Base-by-base conservation (phyloP, 1,140 invertebrate species). In the Cryptotermes secundus region DNA sequence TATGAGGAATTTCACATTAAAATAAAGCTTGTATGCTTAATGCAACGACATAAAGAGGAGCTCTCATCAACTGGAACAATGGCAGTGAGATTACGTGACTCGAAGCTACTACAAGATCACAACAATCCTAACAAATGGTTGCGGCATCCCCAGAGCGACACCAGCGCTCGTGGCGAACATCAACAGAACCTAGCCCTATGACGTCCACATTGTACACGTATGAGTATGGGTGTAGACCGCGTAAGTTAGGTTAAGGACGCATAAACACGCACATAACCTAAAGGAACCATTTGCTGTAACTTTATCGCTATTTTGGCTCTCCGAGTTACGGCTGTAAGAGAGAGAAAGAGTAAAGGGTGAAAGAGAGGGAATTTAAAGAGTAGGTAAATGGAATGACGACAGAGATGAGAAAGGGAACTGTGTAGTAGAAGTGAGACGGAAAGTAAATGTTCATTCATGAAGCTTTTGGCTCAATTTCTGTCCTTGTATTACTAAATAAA, bases 231-330 rank as follows among this genome's bases (percentile, higher is more conserved):
- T 72, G n/a, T n/a, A 72, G 10, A 72, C 26, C 0, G 53, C 4
- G 53, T 26, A 1, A 72, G 59, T 72, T 72, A 72, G 59, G 59
- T 59, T 82, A 82, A 82, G 81, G 31, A 82, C 81, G 53, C 81
- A 82, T 49, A 53, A 82, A 82, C 81, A 82, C 81, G 81, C 38
- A 53, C 38, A 82, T 82, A 82, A 45, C 42, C 53, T 82, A 49
- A 82, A 45, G 42, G 81, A 59, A 34, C 38, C 81, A 82, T 82
- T 82, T 59, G 81, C 31, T 82, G 81, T 53, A 82, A 82, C 81
- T 82, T 82, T 82, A 82, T 82, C 81, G 81, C 81, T 82, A 45
- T 82, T 82, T 49, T 34, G 53, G 53, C 38, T 82, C 53, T 34
- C 81, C 38, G n/a, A 9, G 7, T 72, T 31, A 72, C 59, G 59